Percentiles rank a stretch among this genome's conserved stretches.
Conservation (phyloP, 1,140 invertebrate species). For the Planococcus citri region DNA sequence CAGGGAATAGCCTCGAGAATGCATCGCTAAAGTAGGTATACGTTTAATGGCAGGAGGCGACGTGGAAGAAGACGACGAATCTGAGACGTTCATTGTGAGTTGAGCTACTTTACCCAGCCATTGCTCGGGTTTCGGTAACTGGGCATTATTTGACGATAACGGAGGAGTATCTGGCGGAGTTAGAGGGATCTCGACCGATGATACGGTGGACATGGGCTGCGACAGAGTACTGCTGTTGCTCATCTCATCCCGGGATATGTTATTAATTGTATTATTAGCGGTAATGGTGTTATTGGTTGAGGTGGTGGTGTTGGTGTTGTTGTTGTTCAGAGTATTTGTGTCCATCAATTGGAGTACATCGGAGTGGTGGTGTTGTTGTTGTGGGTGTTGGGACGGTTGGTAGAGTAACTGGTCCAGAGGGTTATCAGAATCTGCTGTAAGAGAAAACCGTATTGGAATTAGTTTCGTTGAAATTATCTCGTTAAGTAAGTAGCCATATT, state of each 20-base stretch:
- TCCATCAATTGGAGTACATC: too few species aligned
- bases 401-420: too few species aligned
- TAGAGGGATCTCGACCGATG: neutral
- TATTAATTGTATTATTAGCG: neutral
- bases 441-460: too few species aligned
- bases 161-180: slow-evolving; percentile 29
- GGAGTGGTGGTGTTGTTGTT: too few species aligned
- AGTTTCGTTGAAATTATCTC: too few species aligned
- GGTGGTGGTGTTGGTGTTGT: neutral
- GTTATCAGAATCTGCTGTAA: too few species aligned
- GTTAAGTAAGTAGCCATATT: too few species aligned
- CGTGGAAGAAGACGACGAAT: slow-evolving; percentile 24
- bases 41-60: slow-evolving; percentile 35
- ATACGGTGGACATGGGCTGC: neutral
- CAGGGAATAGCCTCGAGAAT: slow-evolving; percentile 47
- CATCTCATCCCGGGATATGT: neutral
- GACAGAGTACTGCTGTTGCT: neutral
- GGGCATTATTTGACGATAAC: slow-evolving; percentile 34
- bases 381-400: too few species aligned
- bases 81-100: slow-evolving; percentile 27
- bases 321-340: neutral
- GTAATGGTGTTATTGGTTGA: too few species aligned
- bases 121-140: slow-evolving; percentile 57
- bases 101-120: slow-evolving; percentile 57
- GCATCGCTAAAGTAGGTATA: slow-evolving; percentile 38